phyloP scores from a whole-genome alignment of 2,888 invertebrate species.

The Bugula neritina region DNA sequence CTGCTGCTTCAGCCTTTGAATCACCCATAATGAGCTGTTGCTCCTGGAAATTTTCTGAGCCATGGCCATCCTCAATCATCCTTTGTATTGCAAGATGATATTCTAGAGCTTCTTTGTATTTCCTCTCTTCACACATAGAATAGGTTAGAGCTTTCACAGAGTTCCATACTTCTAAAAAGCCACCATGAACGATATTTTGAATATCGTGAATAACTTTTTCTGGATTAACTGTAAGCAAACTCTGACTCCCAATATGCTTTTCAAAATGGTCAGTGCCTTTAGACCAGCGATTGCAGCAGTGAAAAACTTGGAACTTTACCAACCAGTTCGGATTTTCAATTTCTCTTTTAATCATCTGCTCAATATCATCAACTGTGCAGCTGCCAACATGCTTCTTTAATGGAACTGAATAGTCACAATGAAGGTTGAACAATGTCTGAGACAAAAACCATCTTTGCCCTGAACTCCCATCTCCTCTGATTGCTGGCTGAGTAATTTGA shows the following conservation, averaged over 20 bases:
- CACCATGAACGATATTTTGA: not conserved
- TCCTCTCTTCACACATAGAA: not conserved
- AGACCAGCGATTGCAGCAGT: not conserved
- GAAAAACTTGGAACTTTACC: not conserved
- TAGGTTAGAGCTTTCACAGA: not conserved
- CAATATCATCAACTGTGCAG: not conserved
- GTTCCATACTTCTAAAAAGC: not conserved
- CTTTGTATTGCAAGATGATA: not conserved
- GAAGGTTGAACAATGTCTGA: not conserved
- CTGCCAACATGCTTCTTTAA: not conserved
- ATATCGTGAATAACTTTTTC: not conserved
- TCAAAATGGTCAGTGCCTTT: not conserved
- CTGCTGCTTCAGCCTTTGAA: not conserved
- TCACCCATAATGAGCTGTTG: not conserved
- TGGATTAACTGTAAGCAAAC: too few species aligned
- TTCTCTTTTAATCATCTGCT: not conserved
- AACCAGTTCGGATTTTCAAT: not conserved
- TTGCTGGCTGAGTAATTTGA: not conserved
- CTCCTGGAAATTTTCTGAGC: not conserved
- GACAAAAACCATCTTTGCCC: not conserved
- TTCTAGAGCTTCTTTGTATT: not conserved
- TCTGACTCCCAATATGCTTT: not conserved
- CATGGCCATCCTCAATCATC: not conserved
- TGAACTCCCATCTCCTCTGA: not conserved
- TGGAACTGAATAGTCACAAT: not conserved